Base-by-base conservation (phyloP, 2,888 invertebrate species). In the Himalopsyche tibetana region DNA sequence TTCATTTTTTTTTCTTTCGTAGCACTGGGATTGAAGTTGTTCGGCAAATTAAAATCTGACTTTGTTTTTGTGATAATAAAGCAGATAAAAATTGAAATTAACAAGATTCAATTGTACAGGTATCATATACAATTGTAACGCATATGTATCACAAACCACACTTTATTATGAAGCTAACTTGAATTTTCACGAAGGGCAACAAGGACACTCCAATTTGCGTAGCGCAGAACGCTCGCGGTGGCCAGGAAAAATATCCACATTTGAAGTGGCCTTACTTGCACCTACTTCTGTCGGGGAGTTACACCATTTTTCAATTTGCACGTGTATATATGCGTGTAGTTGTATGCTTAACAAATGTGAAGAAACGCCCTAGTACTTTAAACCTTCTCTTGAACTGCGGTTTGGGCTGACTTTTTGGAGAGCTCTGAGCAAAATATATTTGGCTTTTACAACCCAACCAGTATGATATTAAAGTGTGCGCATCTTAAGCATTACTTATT, bases 181-280 rank as follows among this genome's bases (percentile, higher is more conserved):
- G 63, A 6, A 63, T 84, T 82, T 28, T 84, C 28, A 84, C 42
- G 80, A 69, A 82, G 86, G 84, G 86, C 55, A 82, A 55, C 63
- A 82, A 86, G 87, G 81, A 55, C 85, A 51, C 87, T 88, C 85
- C 87, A 88, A 88, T 88, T 88, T 86, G 81, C 85, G 83, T 69
- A 74, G 80, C 12, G 69, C 40, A 84, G 28, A 63, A 83, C 28
- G 82, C 85, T 85, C 74, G 83, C 86, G 15, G 83, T 82, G 80
- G 84, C 81, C 86, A 82, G 83, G 82, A 80, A 87, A 87, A 83
- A 85, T 85, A 83, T 87, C 82, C 82, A 87, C 36, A 80, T 80
- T 79, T 82, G 80, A 83, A 86, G 86, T 84, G 82, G 42, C 74
- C 85, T 74, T 45, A 55, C 82, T 51, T 63, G 17, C 80, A 69